Evolutionary conservation across 1,140 invertebrate genomes (phyloP).

Genomic region (Subanguina moxae): DNA sequence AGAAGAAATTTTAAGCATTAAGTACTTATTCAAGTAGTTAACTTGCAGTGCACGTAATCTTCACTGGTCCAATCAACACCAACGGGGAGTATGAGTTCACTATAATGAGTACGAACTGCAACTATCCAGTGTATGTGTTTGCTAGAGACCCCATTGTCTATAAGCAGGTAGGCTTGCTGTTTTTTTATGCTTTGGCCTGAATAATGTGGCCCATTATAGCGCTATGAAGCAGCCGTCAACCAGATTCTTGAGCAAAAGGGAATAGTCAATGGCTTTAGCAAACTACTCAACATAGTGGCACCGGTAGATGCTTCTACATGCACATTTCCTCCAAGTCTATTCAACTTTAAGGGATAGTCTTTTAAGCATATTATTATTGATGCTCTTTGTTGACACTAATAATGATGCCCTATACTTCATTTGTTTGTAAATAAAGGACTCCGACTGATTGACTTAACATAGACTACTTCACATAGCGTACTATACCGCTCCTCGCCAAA

Average conservation of each 20-base stretch:
- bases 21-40: neutral
- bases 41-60: conserved; percentile 45
- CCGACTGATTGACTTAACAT: no score
- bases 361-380: neutral
- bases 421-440: neutral
- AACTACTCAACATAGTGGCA: conserved; percentile 45
- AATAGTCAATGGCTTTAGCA: conserved; percentile 47
- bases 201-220: conserved; percentile 8
- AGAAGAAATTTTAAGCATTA: neutral
- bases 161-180: conserved; percentile 23
- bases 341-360: conserved; percentile 25
- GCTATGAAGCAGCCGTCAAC: conserved; percentile 40
- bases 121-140: conserved; percentile 53
- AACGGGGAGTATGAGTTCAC: conserved; percentile 47
- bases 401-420: neutral
- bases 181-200: neutral
- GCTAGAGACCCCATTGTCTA: conserved; percentile 47
- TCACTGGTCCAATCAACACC: conserved; percentile 43
- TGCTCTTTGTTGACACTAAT: neutral
- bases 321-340: conserved; percentile 47
- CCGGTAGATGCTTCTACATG: conserved; percentile 45
- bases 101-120: conserved; percentile 44
- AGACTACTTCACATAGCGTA: no score
- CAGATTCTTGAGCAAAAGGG: conserved; percentile 50
- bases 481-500: no score